Evolutionary conservation across 2,797 vertebrate species (phyloP), one percentile per base, ranked within the genome.

Genomic region (Pipistrellus nathusii): DNA sequence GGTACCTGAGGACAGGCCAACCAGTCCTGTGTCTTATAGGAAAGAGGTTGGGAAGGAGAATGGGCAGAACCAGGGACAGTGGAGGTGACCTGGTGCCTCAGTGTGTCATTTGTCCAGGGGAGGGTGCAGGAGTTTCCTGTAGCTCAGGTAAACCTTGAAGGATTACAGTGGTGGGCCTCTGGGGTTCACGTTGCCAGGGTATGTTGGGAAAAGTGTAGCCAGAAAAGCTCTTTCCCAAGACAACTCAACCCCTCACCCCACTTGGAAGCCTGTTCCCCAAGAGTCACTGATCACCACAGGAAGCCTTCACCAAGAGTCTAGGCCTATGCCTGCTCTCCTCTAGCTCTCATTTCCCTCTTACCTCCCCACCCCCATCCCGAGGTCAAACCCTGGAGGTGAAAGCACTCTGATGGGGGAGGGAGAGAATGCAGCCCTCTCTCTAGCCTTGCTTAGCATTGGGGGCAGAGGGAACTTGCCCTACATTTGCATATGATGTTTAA

Each of bases 21-120:
- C 35, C 23, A 25, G 21, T n/a, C 11, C 44, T 2, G 0, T 41
- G 20, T 20, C 62, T 71, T 44, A 11, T 3, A 27, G 41, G 55
- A 88, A 51, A 14, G 17, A 30, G 8, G 48, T 11, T 21, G 51
- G 44, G 41, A 51, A 69, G 6, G 8, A 82, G 75, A 32, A 5
- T 3, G 59, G 17, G 35, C 10, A 55, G 48, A 21, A n/a, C 17
- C 3, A 8, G 55, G 57, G 46, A 6, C 4, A n/a, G 55, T 9
- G 3, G 8, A 69, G 55, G 11, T 8, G 17, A 21, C 32, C 10
- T 12, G 13, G 0, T 2, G 35, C 8, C 3, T 14, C 59, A 12
- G 13, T 62, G 59, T 62, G 59, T 30, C 32, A 6, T 75, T 35
- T 44, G 77, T 25, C 46, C 35, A 38, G 8, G 21, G 64, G 41